These are phyloP conservation scores for Halcyon chelicuti DNA, from an alignment of 2,797 vertebrate species.

Conservation along the genomic window DNA sequence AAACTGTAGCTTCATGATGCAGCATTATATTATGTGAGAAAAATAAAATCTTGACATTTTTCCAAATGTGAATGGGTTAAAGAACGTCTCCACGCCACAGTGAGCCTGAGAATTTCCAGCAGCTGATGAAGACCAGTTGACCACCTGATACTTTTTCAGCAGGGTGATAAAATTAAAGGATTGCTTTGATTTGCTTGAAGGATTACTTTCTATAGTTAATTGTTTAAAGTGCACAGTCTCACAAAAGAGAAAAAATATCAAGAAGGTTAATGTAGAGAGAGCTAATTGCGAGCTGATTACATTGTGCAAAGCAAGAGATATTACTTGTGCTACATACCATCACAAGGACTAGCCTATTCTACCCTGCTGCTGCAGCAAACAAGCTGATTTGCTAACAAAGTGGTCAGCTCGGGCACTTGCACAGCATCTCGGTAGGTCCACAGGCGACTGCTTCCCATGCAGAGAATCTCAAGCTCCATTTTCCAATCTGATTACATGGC, in stretches of 20 bases:
- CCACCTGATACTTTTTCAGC: constrained; percentile 84
- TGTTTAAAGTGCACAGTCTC: constrained; percentile 77
- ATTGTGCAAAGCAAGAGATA: constrained; percentile 79
- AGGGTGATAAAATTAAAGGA: constrained; percentile 84
- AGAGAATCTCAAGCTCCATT: constrained; percentile 82
- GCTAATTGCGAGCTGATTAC: constrained; percentile 82
- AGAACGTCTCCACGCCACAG: constrained; percentile 73
- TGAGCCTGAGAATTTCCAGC: constrained; percentile 76
- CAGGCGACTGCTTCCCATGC: constrained; percentile 79
- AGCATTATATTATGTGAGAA: constrained; percentile 58
- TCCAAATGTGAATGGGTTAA: constrained; percentile 73
- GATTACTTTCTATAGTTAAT: constrained; percentile 78
- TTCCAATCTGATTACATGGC: constrained; percentile 86
- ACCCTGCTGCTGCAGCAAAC: constrained; percentile 81
- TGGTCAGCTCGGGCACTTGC: constrained; percentile 82
- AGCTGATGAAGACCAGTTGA: constrained; percentile 79
- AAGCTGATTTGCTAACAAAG: constrained; percentile 84
- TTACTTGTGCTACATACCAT: constrained; percentile 82
- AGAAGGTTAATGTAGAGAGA: constrained; percentile 76
- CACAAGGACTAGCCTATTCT: constrained; percentile 78
- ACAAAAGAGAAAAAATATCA: constrained; percentile 72
- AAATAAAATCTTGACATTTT: constrained; percentile 72
- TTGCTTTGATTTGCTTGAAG: constrained; percentile 84
- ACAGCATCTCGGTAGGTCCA: constrained; percentile 81
- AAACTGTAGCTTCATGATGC: constrained; percentile 57